Conservation (phyloP, 2,888 invertebrate species). For the Cetonia aurata region DNA sequence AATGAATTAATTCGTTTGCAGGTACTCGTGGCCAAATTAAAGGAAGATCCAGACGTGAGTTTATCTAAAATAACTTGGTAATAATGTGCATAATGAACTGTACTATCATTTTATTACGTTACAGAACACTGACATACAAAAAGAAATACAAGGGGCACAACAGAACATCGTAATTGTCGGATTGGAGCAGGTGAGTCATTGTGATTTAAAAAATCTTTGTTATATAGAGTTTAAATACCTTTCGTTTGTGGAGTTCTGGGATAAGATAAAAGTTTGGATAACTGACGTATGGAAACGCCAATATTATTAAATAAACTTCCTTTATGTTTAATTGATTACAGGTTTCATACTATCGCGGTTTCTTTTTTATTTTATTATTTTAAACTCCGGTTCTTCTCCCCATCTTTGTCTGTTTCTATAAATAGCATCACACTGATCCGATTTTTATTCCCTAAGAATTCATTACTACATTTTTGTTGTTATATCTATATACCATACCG, state of each 20-base stretch:
- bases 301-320: neutral
- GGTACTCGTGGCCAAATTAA: constrained; percentile 59
- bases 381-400: neutral
- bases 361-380: constrained; percentile 21
- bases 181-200: constrained; percentile 61
- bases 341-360: neutral
- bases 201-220: constrained; percentile 27
- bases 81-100: constrained; percentile 1
- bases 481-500: neutral
- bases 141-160: constrained; percentile 61
- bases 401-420: constrained; percentile 24
- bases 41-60: constrained; percentile 62
- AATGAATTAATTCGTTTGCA: constrained; percentile 53
- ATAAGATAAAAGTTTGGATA: constrained; percentile 6
- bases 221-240: neutral
- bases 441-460: neutral
- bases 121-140: constrained; percentile 56
- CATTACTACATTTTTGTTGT: constrained; percentile 1
- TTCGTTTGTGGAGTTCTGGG: neutral
- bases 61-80: constrained; percentile 23
- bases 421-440: constrained; percentile 15
- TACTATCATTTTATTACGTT: constrained; percentile 25
- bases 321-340: neutral
- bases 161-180: constrained; percentile 63
- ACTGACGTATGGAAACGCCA: neutral